Base-by-base conservation (phyloP, 1,140 invertebrate genomes). In the Archivesica marissinica region DNA sequence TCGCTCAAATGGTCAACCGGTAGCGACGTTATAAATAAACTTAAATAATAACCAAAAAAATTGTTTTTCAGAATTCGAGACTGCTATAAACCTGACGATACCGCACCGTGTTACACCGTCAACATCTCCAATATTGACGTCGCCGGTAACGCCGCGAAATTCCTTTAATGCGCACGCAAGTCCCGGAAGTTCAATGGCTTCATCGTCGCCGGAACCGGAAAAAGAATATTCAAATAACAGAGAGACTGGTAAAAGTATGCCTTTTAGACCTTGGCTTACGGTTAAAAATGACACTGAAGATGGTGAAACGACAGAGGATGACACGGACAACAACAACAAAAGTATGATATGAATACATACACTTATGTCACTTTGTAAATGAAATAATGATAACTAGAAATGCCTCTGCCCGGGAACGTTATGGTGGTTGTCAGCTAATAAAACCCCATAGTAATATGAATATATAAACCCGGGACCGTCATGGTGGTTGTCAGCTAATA, bases 111-210 rank as follows among this genome's bases (percentile, higher is more conserved):
- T 83, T 1, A 59, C 64, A 9, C 68, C 80, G 15, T 56, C 80
- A 41, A 83, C 80, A 25, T 83, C 80, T 7, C 70, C 80, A 0
- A 52, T 83, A n/a, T 28, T 74, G 47, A 75, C 54, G 70, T 83
- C 80, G 47, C 70, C 80, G 28, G 23, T 23, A 28, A 54, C 47
- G 7, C 38, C 80, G 25, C 68, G 80, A 35, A 50, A 25, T 35
- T 50, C 77, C 11, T n/a, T 79, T 15, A 25, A n/a, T 1, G 77
- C 44, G 4, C 59, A 79, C 47, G 28, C 30, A 11, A 64, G 54
- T 20, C 77, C 77, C 35, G 56, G 38, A 30, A 64, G 54, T 66
- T 66, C 77, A 17, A 23, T 38, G 13, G 66, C 77, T 2, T 64
- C 54, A 0, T 56, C 54, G 13, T 61, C 75, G 35, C 75, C 38